Evolutionary conservation across 1,140 invertebrate species (phyloP), one percentile per base, ranked within the genome.

Genomic region (Liolophura sinensis): DNA sequence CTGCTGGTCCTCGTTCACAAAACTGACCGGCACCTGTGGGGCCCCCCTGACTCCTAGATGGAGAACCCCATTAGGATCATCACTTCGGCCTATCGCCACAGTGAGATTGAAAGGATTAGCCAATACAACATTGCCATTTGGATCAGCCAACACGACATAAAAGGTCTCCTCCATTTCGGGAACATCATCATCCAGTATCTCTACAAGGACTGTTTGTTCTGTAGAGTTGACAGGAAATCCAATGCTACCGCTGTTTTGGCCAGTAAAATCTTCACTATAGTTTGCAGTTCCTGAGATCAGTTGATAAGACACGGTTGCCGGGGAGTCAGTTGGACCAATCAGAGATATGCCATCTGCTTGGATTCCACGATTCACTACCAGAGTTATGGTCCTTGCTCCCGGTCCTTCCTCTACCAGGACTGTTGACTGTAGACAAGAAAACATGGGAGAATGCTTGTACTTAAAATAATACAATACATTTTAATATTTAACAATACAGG

Each of bases 41-140:
- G 77, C 63, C 16, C 66, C 48, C 20, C 31, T 40, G 31, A 40
- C 9, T 40, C 31, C 31, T 40, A 83, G 72, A 52, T 72, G 73
- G 24, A 83, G 68, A 20, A 79, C 64, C n/a, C 81, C 81, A 68
- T 71, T 73, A 25, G 76, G 74, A 59, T 80, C 70, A 58, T 83
- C 81, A 72, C 81, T 83, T 20, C 73, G 73, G 64, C 62, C 74
- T 20, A 83, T 83, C 12, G 70, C 67, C n/a, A 81, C 67, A 14
- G 50, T 70, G 9, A 71, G 73, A 20, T 62, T 62, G 50, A 57
- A 70, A 11, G 74, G 73, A 22, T 56, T 49, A 31, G 50, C 62
- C 18, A 76, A 46, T 0, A 80, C 72, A 6, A 73, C 77, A 69
- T 82, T 73, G 16, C 78, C 76, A 31, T 61, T 47, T 12, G 69